These are phyloP conservation scores for Tetragnatha montana DNA, from an alignment of 2,888 invertebrate genomes.

Conservation along the genomic window DNA sequence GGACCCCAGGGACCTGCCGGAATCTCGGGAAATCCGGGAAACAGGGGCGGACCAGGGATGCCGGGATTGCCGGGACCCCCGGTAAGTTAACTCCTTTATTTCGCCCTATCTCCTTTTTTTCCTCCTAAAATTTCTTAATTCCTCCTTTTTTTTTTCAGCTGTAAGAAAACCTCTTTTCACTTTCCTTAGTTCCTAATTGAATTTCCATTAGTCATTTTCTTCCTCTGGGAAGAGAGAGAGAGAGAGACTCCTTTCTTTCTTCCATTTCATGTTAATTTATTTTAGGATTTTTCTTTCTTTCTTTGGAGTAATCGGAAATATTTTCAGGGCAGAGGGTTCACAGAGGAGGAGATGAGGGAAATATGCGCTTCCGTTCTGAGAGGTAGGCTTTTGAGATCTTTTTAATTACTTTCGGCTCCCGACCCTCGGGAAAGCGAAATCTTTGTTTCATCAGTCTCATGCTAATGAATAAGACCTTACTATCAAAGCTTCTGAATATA, in stretches of 20 bases:
- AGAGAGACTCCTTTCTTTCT: not conserved
- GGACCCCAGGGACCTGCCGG: constrained; percentile 82
- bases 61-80: constrained; percentile 76
- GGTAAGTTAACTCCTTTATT: constrained; percentile 72
- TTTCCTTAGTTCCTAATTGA: not conserved
- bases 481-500: no score
- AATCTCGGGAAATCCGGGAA: constrained; percentile 80
- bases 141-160: not conserved
- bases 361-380: constrained; percentile 87
- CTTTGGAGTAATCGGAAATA: not conserved
- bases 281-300: not conserved
- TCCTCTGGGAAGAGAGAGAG: not conserved
- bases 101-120: not conserved
- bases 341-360: constrained; percentile 86
- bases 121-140: not conserved
- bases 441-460: no score
- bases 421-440: no score
- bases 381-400: constrained; percentile 79
- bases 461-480: no score
- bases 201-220: constrained; percentile 1
- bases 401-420: not conserved
- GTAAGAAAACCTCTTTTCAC: not conserved
- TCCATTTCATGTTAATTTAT: not conserved
- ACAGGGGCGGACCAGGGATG: constrained; percentile 76
- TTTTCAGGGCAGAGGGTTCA: constrained; percentile 81